Conservation (phyloP, 1,140 invertebrate species). For the Arctopsyche grandis region DNA sequence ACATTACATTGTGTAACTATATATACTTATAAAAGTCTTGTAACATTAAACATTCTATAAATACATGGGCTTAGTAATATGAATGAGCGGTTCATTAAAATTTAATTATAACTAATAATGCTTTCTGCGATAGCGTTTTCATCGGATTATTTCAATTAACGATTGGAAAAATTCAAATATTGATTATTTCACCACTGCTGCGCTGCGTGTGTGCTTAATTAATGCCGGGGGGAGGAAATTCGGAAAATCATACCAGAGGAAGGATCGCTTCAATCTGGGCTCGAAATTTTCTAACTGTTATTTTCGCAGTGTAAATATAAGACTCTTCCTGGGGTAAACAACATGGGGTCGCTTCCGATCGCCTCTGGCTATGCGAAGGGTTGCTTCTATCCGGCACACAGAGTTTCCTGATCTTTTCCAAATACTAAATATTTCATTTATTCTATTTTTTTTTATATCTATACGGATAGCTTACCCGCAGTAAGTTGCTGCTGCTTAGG, state of each 20-base stretch:
- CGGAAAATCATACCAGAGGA: slow-evolving; percentile 13
- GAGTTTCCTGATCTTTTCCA: slow-evolving; percentile 25
- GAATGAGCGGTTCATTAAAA: too few species aligned
- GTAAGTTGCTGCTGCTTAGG: too few species aligned
- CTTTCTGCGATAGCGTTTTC: too few species aligned
- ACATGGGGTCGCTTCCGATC: slow-evolving; percentile 45
- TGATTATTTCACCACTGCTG: not conserved
- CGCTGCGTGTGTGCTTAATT: slow-evolving; percentile 2
- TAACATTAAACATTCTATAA: too few species aligned
- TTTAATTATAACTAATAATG: too few species aligned
- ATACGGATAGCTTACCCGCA: too few species aligned
- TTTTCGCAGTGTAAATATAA: slow-evolving; percentile 53
- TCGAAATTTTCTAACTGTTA: slow-evolving; percentile 50
- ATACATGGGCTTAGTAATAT: too few species aligned
- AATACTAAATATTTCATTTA: slow-evolving; percentile 8
- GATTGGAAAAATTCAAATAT: not conserved
- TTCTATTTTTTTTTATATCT: too few species aligned
- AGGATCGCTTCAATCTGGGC: slow-evolving; percentile 32
- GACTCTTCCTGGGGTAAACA: slow-evolving; percentile 52
- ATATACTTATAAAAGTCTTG: too few species aligned
- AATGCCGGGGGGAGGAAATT: slow-evolving; percentile 15
- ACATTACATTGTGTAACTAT: too few species aligned
- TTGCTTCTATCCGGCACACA: slow-evolving; percentile 19
- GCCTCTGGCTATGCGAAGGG: slow-evolving; percentile 39
- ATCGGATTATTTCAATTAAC: too few species aligned